Percentiles rank a stretch among this genome's conserved stretches.
Evolutionary conservation across 1,140 invertebrate species (phyloP).

Genomic region (Ceratina australensis): DNA sequence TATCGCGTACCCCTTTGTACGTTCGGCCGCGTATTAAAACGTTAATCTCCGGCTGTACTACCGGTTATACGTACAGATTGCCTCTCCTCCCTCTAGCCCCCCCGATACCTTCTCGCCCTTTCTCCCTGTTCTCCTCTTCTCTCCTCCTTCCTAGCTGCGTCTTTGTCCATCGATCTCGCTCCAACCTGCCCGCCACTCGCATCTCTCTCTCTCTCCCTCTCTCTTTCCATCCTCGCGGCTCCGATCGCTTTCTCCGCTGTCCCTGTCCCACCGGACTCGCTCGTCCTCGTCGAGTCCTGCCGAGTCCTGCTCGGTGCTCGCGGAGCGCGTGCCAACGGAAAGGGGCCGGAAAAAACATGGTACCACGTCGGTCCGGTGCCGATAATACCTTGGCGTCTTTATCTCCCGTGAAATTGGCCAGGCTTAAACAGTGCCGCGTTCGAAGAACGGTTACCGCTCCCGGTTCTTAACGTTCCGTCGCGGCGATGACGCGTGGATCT

Average conservation of each 20-base stretch:
- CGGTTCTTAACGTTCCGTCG: not conserved
- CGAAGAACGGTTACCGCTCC: too few relatives aligned
- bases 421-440: not conserved
- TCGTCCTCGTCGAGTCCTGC: conserved; percentile 11
- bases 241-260: conserved; percentile 25
- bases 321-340: conserved; percentile 14
- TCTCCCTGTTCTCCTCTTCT: conserved; percentile 12
- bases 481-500: not conserved
- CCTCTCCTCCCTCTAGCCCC: conserved; percentile 8
- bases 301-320: conserved; percentile 7
- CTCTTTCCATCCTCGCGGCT: not conserved
- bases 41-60: conserved; percentile 73
- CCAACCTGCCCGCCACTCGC: not conserved
- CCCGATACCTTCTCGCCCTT: conserved; percentile 17
- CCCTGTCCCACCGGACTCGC: conserved; percentile 3
- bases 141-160: conserved; percentile 28
- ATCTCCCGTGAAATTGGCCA: too few relatives aligned
- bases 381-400: not conserved
- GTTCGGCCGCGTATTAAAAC: conserved; percentile 70
- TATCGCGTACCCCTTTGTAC: conserved; percentile 61
- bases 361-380: not conserved
- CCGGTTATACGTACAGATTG: conserved; percentile 71
- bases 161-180: not conserved
- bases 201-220: not conserved
- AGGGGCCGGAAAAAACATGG: not conserved